Conservation (phyloP, 2,888 invertebrate genomes). For the Elmis aenea region DNA sequence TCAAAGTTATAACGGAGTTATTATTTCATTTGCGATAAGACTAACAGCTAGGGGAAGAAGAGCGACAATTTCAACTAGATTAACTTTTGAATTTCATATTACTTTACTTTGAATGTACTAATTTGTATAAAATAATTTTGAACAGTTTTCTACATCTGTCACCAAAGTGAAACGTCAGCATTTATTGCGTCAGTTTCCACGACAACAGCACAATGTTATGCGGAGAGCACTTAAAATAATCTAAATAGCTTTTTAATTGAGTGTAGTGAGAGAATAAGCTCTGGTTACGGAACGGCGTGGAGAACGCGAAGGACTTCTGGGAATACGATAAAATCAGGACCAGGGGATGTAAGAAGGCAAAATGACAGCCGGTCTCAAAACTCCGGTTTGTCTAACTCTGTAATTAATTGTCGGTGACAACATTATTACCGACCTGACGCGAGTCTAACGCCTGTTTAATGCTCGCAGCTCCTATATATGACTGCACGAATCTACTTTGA, state of each 20-base stretch:
- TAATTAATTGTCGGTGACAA: conserved; percentile 30
- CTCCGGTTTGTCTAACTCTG: conserved; percentile 24
- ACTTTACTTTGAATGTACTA: conserved; percentile 29
- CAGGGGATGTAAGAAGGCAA: conserved; percentile 23
- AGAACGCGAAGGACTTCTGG: conserved; percentile 18
- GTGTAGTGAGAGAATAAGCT: conserved; percentile 26
- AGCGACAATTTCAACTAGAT: conserved; percentile 27
- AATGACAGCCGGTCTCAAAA: conserved; percentile 25
- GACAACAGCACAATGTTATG: conserved; percentile 27
- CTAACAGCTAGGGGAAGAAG: conserved; percentile 5
- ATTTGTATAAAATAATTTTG: conserved; percentile 36
- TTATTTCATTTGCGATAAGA: conserved; percentile 16
- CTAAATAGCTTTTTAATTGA: conserved; percentile 36
- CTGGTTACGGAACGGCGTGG: conserved; percentile 20
- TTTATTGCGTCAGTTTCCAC: conserved; percentile 21
- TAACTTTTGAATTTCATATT: conserved; percentile 36
- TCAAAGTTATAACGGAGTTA: conserved; percentile 22
- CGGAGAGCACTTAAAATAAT: conserved; percentile 33
- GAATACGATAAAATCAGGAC: conserved; percentile 26
- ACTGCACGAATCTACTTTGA: conserved; percentile 15
- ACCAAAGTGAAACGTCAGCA: conserved; percentile 24
- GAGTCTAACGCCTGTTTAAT: conserved; percentile 25
- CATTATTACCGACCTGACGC: conserved; percentile 25
- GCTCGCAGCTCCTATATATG: conserved; percentile 12
- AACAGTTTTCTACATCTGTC: conserved; percentile 34